Evolutionary conservation across 2,113 vertebrate genomes (phyloP).

Genomic region (Pica pica): DNA sequence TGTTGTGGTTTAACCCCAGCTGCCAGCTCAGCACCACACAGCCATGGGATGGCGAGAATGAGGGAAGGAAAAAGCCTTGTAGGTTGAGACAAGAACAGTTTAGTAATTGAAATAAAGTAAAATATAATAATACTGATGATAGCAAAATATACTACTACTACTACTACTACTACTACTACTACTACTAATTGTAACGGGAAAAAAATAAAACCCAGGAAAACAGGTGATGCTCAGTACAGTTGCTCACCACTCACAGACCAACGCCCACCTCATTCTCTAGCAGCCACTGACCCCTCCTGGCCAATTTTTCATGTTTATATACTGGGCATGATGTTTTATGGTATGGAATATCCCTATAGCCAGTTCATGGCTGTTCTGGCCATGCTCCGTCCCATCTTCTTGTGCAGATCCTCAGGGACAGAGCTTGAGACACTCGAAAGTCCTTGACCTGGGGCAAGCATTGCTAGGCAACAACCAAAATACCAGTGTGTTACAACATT

Average conservation of each 20-base stretch:
- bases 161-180: background rate
- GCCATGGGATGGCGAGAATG: background rate
- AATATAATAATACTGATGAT: background rate
- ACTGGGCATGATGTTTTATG: background rate
- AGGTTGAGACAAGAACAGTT: background rate
- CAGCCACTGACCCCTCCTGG: background rate
- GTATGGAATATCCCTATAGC: background rate
- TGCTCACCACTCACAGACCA: background rate
- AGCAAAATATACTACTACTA: background rate
- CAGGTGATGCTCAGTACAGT: background rate
- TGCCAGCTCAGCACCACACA: background rate
- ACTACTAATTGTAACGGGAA: background rate
- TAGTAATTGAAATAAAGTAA: background rate
- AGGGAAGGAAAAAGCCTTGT: background rate
- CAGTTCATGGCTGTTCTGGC: background rate
- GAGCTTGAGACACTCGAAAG: background rate
- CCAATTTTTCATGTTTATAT: background rate
- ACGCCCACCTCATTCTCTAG: background rate
- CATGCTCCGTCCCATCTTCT: background rate
- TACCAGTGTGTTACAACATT: background rate
- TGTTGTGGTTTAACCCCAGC: background rate
- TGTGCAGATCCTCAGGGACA: background rate
- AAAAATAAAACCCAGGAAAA: background rate
- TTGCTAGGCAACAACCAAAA: background rate
- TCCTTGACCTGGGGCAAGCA: background rate